Evolutionary conservation across 2,888 invertebrate species (phyloP), one percentile per base, ranked within the genome.

Genomic region (Bugulina stolonifera): DNA sequence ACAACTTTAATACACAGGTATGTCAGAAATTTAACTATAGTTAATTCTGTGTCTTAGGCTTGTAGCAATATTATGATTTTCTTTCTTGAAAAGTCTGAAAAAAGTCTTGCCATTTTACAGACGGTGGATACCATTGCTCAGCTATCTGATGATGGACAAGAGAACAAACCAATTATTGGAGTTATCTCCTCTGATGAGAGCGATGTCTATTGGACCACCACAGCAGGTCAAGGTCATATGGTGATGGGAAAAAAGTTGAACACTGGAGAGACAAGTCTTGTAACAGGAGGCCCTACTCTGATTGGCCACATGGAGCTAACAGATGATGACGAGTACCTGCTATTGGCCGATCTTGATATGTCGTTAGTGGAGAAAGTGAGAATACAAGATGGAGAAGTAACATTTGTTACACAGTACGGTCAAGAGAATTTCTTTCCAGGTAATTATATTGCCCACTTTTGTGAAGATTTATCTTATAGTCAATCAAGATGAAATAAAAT

Each of bases 331-430:
- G 25, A 64, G n/a, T 64, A 14, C 32, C 64, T 64, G 25, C 10
- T 64, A 32, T n/a, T 64, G 3, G 64, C 64, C 32, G 64, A 64
- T 32, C 29, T 64, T 27, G 64, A 64, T 2, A 64, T 64, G 64
- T 10, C 32, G 25, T 29, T 32, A 10, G 34, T 64, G 10, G 64
- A 64, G 32, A 64, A 64, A 64, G 64, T 64, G 32, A 64, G 32
- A 64, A 34, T 64, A 14, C 27, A 22, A 25, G 64, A 64, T 64
- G 64, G 64, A 29, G 64, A 64, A 32, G 64, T 64, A 14, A 32
- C 25, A 5, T 64, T 32, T 32, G 64, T 64, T n/a, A 64, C 64
- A 2, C 22, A 64, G 14, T 64, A 64, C n/a, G 64, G 32, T 5
- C 22, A 64, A 64, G 25, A 22, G 5, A 32, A 64, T n/a, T 64